Evolutionary conservation across 2,797 vertebrate species (phyloP).

Genomic region (Salarias fasciatus): DNA sequence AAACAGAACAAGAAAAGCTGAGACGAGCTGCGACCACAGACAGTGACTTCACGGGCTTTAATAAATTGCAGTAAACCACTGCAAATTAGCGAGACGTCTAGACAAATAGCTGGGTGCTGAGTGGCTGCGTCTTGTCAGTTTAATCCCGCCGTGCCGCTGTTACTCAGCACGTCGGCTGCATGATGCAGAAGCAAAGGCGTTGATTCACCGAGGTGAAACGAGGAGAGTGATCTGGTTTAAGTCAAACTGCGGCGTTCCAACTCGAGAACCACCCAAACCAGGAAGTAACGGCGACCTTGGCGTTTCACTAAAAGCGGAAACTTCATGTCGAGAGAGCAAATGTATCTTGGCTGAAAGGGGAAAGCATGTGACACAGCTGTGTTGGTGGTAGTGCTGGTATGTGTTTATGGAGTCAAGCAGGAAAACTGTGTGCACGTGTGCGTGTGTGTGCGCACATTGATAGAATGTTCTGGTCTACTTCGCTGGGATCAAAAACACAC

Average conservation of each 20-base stretch:
- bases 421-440: too few species aligned
- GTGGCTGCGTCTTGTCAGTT: constrained; percentile 32
- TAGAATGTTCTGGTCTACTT: constrained; percentile 62
- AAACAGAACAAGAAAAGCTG: constrained; percentile 25
- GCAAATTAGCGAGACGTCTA: constrained; percentile 45
- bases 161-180: constrained; percentile 9
- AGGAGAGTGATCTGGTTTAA: constrained; percentile 19
- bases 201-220: constrained; percentile 12
- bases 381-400: constrained; percentile 26
- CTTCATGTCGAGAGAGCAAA: constrained; percentile 11
- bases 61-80: constrained; percentile 41
- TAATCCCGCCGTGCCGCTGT: constrained; percentile 19
- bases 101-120: constrained; percentile 29
- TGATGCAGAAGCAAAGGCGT: constrained; percentile 16
- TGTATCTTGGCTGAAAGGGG: constrained; percentile 36
- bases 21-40: constrained; percentile 39
- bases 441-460: constrained; percentile 24
- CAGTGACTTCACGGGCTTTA: constrained; percentile 29
- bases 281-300: constrained; percentile 26
- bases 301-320: constrained; percentile 26
- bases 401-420: constrained; percentile 13
- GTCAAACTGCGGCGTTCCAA: constrained; percentile 19
- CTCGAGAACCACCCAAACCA: constrained; percentile 8
- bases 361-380: constrained; percentile 56
- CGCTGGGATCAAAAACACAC: constrained; percentile 65